Conservation (phyloP, 1,140 invertebrate species). For the Campoletis sonorensis region DNA sequence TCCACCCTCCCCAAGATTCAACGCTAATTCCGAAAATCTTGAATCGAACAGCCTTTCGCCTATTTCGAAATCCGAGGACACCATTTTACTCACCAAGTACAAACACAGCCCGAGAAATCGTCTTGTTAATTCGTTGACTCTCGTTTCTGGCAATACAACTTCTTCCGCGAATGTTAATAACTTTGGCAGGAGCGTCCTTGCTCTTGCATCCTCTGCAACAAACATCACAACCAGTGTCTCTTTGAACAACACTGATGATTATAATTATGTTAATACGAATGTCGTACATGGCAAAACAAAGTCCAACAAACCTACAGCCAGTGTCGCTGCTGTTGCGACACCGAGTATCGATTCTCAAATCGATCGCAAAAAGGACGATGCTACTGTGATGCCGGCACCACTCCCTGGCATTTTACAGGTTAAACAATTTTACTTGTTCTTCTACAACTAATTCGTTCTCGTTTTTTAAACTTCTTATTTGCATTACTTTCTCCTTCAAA, state of each 20-base stretch:
- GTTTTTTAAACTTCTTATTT: too few relatives aligned
- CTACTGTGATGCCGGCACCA: conserved; percentile 70
- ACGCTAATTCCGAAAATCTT: conserved; percentile 66
- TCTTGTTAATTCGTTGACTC: conserved; percentile 75
- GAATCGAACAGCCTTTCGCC: conserved; percentile 75
- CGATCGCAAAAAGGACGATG: conserved; percentile 68
- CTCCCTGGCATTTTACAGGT: conserved; percentile 82
- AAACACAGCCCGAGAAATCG: conserved; percentile 78
- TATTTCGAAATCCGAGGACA: conserved; percentile 87
- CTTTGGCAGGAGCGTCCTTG: conserved; percentile 72
- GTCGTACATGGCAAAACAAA: conserved; percentile 57
- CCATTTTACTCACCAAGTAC: conserved; percentile 79
- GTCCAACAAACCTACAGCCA: conserved; percentile 67
- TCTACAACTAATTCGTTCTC: too few relatives aligned
- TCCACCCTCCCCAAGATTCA: background rate
- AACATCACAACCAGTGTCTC: conserved; percentile 67
- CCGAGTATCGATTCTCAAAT: conserved; percentile 60
- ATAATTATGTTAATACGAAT: conserved; percentile 60
- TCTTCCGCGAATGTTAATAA: conserved; percentile 2
- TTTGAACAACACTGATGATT: conserved; percentile 77
- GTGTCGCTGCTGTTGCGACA: conserved; percentile 69
- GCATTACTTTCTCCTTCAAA: too few relatives aligned
- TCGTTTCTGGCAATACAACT: background rate
- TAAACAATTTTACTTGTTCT: too few relatives aligned
- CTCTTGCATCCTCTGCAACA: conserved; percentile 65